Percentiles rank a stretch among this genome's conserved stretches.
Conservation (phyloP, 2,113 vertebrate species). For the Aythya baeri region DNA sequence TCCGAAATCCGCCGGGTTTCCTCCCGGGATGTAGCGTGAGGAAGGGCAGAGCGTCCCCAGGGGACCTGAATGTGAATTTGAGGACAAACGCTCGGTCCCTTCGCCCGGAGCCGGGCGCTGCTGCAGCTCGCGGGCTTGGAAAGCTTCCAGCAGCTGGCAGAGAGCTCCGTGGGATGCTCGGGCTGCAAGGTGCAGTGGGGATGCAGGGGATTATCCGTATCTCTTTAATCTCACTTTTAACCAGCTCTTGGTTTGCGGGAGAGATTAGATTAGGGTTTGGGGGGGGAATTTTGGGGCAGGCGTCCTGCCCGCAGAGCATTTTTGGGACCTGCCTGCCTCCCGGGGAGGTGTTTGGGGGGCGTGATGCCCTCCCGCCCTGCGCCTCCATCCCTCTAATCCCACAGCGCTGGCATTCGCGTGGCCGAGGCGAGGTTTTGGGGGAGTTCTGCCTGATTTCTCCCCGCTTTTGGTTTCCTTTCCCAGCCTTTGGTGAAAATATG, state of each 20-base stretch:
- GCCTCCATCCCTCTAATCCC: background rate
- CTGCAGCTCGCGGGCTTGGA: background rate
- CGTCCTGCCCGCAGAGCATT: background rate
- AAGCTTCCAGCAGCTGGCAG: background rate
- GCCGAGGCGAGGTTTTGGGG: background rate
- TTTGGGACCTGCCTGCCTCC: background rate
- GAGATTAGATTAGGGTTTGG: background rate
- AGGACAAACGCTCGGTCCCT: background rate
- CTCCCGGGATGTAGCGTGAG: background rate
- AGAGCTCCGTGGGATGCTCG: background rate
- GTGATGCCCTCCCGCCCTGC: background rate
- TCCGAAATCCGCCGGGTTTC: accelerated
- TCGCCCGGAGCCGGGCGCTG: background rate
- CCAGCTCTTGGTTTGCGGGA: background rate
- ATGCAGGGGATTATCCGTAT: background rate
- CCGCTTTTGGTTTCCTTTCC: accelerated
- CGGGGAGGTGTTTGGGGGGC: background rate
- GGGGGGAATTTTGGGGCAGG: background rate
- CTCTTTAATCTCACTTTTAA: slow-evolving; percentile 37
- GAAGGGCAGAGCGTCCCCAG: background rate
- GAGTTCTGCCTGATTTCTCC: accelerated
- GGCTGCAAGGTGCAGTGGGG: slow-evolving; percentile 27
- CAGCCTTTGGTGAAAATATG: accelerated
- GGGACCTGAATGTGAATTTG: background rate
- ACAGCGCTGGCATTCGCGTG: background rate